These are phyloP conservation scores for Acanthornis magna DNA, from an alignment of 2,797 vertebrate species.

Conservation along the genomic window DNA sequence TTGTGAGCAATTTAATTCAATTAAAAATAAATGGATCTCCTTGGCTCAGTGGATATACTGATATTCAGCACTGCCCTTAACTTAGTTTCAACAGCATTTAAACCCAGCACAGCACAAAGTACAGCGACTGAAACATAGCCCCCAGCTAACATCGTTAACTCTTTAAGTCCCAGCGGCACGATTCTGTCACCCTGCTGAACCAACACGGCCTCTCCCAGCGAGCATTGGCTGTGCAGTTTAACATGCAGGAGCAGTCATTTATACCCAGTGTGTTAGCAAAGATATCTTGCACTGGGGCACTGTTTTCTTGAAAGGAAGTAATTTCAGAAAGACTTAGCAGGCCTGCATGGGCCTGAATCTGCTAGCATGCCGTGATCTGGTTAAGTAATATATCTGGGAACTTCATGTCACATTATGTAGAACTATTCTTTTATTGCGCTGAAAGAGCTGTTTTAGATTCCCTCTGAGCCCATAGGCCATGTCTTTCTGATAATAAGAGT, in stretches of 20 bases:
- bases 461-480: conserved; percentile 68
- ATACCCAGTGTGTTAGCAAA: conserved; percentile 54
- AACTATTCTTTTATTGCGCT: conserved; percentile 46
- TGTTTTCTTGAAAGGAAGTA: conserved; percentile 60
- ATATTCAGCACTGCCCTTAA: conserved; percentile 71
- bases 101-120: conserved; percentile 60
- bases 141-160: conserved; percentile 60
- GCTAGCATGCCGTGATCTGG: conserved; percentile 34
- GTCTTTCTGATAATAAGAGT: conserved; percentile 75
- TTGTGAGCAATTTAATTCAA: conserved; percentile 86
- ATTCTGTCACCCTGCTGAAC: conserved; percentile 21
- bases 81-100: conserved; percentile 68
- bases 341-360: conserved; percentile 41
- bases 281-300: conserved; percentile 64
- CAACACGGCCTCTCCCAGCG: not conserved
- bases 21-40: conserved; percentile 85
- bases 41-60: conserved; percentile 77
- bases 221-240: conserved; percentile 28
- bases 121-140: conserved; percentile 40
- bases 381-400: conserved; percentile 66
- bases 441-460: conserved; percentile 69
- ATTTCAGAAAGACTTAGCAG: conserved; percentile 57
- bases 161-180: conserved; percentile 12
- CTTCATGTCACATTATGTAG: conserved; percentile 45
- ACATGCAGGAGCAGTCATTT: conserved; percentile 43